phyloP scores from a whole-genome alignment of 2,113 vertebrate species.

The Typhlomys cinereus region DNA sequence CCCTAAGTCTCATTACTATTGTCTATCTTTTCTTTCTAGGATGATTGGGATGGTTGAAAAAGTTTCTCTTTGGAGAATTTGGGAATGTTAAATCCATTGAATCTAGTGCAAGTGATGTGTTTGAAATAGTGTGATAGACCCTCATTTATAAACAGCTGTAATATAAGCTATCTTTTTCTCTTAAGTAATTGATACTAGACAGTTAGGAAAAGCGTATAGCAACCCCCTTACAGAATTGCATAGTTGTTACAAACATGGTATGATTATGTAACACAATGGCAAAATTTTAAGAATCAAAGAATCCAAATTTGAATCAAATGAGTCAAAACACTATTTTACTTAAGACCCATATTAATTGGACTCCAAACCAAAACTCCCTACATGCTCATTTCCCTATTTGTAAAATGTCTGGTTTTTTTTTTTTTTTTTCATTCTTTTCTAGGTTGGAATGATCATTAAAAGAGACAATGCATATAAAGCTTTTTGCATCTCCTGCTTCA shows the following conservation, averaged over 20 bases:
- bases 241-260: background rate
- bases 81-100: slow-evolving; percentile 63
- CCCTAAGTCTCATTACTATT: slow-evolving; percentile 1
- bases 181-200: background rate
- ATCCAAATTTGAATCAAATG: background rate
- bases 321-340: background rate
- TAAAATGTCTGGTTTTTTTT: slow-evolving; percentile 16
- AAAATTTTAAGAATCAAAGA: slow-evolving; percentile 26
- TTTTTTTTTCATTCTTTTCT: background rate
- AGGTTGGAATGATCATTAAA: background rate
- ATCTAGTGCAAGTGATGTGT: slow-evolving; percentile 63
- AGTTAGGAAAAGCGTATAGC: slow-evolving; percentile 1
- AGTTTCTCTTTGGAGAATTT: slow-evolving; percentile 67
- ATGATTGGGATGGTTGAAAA: slow-evolving; percentile 69
- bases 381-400: background rate
- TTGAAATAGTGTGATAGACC: slow-evolving; percentile 63
- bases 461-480: background rate
- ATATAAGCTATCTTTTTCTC: slow-evolving; percentile 22
- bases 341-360: background rate
- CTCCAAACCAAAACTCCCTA: background rate
- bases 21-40: slow-evolving; percentile 58
- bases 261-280: background rate
- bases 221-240: background rate
- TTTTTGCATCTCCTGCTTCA: slow-evolving; percentile 23
- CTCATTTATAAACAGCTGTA: background rate